Base-by-base conservation (phyloP, 2,888 invertebrate genomes). In the Pterostichus madidus region DNA sequence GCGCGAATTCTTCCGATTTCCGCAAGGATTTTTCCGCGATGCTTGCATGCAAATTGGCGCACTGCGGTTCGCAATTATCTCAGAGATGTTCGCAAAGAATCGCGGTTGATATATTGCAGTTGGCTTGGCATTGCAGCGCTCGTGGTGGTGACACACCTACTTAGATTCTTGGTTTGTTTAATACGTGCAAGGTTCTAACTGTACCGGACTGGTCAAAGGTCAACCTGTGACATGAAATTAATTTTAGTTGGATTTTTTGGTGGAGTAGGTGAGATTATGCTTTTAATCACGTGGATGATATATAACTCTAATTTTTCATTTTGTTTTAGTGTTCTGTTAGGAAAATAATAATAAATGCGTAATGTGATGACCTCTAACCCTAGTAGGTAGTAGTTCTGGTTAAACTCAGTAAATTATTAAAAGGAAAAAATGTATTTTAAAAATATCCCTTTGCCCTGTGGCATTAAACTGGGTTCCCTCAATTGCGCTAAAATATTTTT, bases 121-220 rank as follows among this genome's bases (percentile, higher is more conserved):
- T 31, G 59, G 15, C 17, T 31, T 59, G 59, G 3, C 35, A 64
- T 35, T 35, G 49, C 49, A 49, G 64, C 64, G 64, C 64, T 64
- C 35, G 64, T 64, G 64, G 64, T 64, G 64, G 64, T 64, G 64
- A 64, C 64, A 64, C 64, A 64, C 64, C 64, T 64, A 64, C 64
- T 64, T 64, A 6, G 64, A 64, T 64, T 32, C 64, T 32, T 35
- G 35, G 32, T 64, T 64, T 13, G 64, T 32, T 64, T 64, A 64
- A 64, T 64, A 64, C 64, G 64, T 64, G 35, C 64, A 35, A 35
- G 64, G 64, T 64, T 49, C 31, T 64, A 64, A 64, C 64, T 64
- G 64, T 64, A 64, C 64, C 64, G 35, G 64, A 64, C 35, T 5
- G 31, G 64, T n/a, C 64, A 64, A 7, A 64, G 64, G 64, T 64